Conservation (phyloP, 2,888 invertebrate genomes). For the Epinotia bilunana region DNA sequence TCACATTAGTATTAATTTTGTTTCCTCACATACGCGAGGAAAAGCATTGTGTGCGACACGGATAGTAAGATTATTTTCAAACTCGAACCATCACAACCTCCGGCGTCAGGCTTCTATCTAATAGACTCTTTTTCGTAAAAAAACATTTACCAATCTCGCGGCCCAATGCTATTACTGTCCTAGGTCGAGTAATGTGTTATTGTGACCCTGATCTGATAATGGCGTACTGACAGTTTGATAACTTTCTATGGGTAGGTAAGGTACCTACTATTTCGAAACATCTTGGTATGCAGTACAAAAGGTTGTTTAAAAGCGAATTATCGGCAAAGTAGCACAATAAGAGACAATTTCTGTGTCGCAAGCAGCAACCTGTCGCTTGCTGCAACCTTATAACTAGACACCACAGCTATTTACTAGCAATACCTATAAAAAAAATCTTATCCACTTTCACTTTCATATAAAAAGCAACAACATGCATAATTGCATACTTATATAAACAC, state of each 20-base stretch:
- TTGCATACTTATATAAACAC: too few relatives aligned
- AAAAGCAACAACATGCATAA: background rate
- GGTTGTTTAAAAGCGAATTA: background rate
- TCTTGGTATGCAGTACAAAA: background rate
- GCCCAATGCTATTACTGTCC: background rate
- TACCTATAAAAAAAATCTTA: background rate
- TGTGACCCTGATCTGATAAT: background rate
- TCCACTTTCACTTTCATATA: background rate
- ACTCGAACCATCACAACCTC: too few relatives aligned
- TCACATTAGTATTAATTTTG: too few relatives aligned
- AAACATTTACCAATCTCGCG: too few relatives aligned
- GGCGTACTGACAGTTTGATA: background rate
- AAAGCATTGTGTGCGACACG: too few relatives aligned
- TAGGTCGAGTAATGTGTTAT: background rate
- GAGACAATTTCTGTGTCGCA: constrained; percentile 19
- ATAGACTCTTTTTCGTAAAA: too few relatives aligned
- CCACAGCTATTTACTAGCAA: constrained; percentile 8
- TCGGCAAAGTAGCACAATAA: background rate
- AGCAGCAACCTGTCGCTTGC: constrained; percentile 1
- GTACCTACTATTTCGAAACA: background rate
- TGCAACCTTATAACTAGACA: constrained; percentile 13
- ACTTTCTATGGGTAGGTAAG: background rate
- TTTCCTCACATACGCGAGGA: too few relatives aligned
- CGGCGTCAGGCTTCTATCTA: too few relatives aligned
- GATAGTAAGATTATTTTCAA: too few relatives aligned